Evolutionary conservation across 2,113 vertebrate genomes (phyloP).

Genomic region (Choloepus hoffmanni): DNA sequence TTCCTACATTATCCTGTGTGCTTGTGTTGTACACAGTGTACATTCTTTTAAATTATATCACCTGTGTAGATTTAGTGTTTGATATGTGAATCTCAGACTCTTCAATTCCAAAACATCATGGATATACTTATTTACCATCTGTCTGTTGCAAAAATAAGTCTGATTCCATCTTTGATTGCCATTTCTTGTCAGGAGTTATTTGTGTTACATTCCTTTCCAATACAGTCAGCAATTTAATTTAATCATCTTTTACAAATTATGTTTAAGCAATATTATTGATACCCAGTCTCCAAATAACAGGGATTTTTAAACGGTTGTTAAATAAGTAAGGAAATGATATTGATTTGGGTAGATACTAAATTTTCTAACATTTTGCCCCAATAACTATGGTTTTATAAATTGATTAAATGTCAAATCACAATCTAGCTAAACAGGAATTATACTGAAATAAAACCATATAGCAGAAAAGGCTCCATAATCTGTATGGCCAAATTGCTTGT

Average conservation of each 20-base stretch:
- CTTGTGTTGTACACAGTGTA: constrained; percentile 56
- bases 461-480: constrained; percentile 29
- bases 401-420: constrained; percentile 33
- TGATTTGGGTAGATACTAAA: constrained; percentile 48
- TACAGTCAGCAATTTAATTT: constrained; percentile 28
- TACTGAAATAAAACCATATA: constrained; percentile 50
- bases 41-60: constrained; percentile 60
- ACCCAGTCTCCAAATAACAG: constrained; percentile 49
- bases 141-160: background rate
- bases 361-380: constrained; percentile 15
- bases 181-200: constrained; percentile 37
- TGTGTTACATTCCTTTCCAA: constrained; percentile 21
- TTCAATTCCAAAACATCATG: constrained; percentile 51
- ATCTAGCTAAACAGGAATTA: constrained; percentile 35
- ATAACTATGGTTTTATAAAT: constrained; percentile 62
- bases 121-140: constrained; percentile 12
- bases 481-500: background rate
- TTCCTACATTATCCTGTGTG: constrained; percentile 57
- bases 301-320: constrained; percentile 37
- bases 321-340: constrained; percentile 40
- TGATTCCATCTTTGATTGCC: constrained; percentile 31
- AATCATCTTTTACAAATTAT: constrained; percentile 47
- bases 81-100: constrained; percentile 21
- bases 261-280: constrained; percentile 26
- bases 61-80: constrained; percentile 45